Percentiles rank a stretch among this genome's conserved stretches.
Evolutionary conservation across 2,797 vertebrate species (phyloP).

Genomic region (Triplophysa yarkandensis): DNA sequence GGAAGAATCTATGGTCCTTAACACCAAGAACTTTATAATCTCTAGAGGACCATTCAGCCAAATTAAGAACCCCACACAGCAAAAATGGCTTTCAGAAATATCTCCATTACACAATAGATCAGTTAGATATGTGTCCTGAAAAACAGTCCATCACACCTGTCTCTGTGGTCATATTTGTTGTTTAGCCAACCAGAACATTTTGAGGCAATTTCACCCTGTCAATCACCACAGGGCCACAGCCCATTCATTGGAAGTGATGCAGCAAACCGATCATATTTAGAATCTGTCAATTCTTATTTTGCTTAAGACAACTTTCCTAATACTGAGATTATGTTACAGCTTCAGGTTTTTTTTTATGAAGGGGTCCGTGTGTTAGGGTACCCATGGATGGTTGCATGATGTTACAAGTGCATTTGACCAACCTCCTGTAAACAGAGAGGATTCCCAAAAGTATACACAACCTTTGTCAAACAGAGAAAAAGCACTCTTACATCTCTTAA

Average conservation of each 20-base stretch:
- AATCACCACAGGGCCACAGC: neutral
- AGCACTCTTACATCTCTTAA: neutral
- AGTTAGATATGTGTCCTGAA: neutral
- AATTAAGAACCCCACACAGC: neutral
- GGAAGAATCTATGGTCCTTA: neutral
- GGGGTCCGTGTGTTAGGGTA: neutral
- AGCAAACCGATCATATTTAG: neutral
- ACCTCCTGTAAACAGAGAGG: neutral
- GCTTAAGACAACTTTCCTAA: neutral
- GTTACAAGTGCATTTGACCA: neutral
- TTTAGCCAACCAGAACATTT: neutral
- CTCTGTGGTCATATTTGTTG: neutral
- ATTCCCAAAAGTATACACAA: neutral
- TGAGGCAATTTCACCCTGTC: neutral
- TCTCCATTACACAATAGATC: neutral
- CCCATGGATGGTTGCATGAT: neutral
- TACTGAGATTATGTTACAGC: neutral
- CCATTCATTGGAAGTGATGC: neutral
- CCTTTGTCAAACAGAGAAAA: neutral
- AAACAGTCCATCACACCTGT: neutral
- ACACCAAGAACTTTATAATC: neutral
- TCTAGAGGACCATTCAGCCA: neutral
- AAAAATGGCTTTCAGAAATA: neutral
- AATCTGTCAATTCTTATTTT: neutral
- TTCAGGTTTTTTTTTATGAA: no score